Percentiles rank a stretch among this genome's conserved stretches.
Evolutionary conservation across 1,140 invertebrate species (phyloP).

Genomic region (Psilanteris sp.): DNA sequence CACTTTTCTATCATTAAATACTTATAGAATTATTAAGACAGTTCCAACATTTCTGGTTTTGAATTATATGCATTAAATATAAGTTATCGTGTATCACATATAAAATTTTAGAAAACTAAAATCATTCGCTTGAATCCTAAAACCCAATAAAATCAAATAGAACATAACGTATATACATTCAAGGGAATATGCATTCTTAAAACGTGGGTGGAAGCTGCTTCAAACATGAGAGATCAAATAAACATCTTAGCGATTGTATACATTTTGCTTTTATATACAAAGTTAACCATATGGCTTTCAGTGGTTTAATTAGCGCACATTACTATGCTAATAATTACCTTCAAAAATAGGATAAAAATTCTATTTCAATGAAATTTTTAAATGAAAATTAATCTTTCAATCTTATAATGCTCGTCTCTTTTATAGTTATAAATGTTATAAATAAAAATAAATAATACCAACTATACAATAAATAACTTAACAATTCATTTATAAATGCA

Average conservation of each 20-base stretch:
- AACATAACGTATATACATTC: conserved; percentile 69
- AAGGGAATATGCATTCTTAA: conserved; percentile 71
- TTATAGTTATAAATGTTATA: no score
- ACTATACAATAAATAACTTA: no score
- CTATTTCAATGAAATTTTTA: no score
- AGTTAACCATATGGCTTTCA: conserved; percentile 78
- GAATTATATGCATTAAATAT: no score
- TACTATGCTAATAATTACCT: conserved; percentile 25
- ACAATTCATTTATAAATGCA: no score
- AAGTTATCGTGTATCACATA: no score
- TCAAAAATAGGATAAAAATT: background rate
- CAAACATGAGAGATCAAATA: conserved; percentile 75
- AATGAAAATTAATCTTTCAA: no score
- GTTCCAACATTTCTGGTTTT: no score
- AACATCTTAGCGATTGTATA: conserved; percentile 76
- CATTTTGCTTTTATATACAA: conserved; percentile 69
- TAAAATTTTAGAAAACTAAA: conserved; percentile 8
- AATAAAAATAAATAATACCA: no score
- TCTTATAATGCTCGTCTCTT: no score
- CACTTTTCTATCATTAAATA: no score
- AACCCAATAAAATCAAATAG: conserved; percentile 80
- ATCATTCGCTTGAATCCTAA: conserved; percentile 68
- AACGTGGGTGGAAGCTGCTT: conserved; percentile 71
- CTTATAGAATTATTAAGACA: no score
- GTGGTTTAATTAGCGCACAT: conserved; percentile 68